Conservation (phyloP, 2,888 invertebrate genomes). For the Celastrina argiolus region DNA sequence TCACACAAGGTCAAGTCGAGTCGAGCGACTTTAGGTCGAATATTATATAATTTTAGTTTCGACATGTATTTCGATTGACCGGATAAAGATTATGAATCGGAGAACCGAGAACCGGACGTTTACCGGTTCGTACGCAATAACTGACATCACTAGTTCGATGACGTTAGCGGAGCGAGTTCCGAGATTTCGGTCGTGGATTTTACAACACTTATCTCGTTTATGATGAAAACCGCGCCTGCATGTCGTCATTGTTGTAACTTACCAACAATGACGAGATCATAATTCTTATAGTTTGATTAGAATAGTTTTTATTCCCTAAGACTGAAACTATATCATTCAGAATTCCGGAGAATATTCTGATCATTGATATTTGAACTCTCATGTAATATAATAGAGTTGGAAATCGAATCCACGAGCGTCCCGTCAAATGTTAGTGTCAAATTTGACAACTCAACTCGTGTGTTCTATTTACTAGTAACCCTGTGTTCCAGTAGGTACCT, state of each 20-base stretch:
- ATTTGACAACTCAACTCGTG: too few relatives aligned
- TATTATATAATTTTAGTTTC: not conserved
- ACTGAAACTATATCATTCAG: too few relatives aligned
- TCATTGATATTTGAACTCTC: too few relatives aligned
- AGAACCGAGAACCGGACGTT: not conserved
- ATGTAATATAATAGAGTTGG: too few relatives aligned
- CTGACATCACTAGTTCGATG: slow-evolving; percentile 18
- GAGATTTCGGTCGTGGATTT: slow-evolving; percentile 34
- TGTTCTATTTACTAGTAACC: too few relatives aligned
- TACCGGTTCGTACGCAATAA: not conserved
- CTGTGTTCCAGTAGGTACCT: too few relatives aligned
- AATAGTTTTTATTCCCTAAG: not conserved
- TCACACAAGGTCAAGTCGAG: not conserved
- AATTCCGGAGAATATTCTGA: too few relatives aligned
- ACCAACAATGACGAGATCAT: too few relatives aligned
- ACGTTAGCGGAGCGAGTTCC: slow-evolving; percentile 31
- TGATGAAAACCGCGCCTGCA: not conserved
- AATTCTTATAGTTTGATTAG: too few relatives aligned
- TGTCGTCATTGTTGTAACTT: not conserved
- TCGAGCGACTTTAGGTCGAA: not conserved
- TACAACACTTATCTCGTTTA: slow-evolving; percentile 23
- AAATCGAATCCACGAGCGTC: too few relatives aligned
- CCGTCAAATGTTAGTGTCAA: too few relatives aligned
- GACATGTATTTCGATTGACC: not conserved
- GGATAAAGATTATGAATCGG: not conserved